Percentiles rank a stretch among this genome's conserved stretches.
Evolutionary conservation across 2,113 vertebrate genomes (phyloP).

Genomic region (Mesitornis unicolor): DNA sequence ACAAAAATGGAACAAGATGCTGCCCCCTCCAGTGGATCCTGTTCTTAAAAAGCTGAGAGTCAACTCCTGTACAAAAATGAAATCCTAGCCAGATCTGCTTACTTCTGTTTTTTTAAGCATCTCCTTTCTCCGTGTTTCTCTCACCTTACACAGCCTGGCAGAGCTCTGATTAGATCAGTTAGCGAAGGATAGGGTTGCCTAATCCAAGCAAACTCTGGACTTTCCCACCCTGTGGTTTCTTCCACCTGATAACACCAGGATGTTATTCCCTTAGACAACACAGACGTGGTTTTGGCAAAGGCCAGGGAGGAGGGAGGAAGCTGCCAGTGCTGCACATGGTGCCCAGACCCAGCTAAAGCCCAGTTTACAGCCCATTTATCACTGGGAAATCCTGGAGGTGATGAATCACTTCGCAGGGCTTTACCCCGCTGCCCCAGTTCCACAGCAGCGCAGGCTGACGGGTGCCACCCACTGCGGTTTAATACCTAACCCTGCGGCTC

Average conservation of each 20-base stretch:
- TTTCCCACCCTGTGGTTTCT: slow-evolving; percentile 7
- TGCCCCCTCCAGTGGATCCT: not conserved
- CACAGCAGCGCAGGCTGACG: accelerated
- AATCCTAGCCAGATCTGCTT: not conserved
- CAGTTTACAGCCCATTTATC: not conserved
- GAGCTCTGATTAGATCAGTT: not conserved
- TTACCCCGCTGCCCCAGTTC: not conserved
- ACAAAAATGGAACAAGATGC: not conserved
- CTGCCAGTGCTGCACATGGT: not conserved
- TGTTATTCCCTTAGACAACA: slow-evolving; percentile 15
- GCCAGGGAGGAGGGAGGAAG: not conserved
- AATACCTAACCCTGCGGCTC: slow-evolving; percentile 39
- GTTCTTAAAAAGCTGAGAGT: not conserved
- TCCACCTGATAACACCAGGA: slow-evolving; percentile 11
- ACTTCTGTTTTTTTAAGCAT: not conserved
- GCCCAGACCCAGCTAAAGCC: not conserved
- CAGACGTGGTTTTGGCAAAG: not conserved
- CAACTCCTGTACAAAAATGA: not conserved
- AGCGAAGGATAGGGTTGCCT: slow-evolving; percentile 26
- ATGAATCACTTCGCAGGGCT: not conserved
- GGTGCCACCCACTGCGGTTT: not conserved
- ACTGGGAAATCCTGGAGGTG: not conserved
- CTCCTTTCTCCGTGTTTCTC: not conserved
- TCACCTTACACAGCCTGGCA: not conserved
- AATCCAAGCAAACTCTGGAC: not conserved